phyloP scores from a whole-genome alignment of 2,797 vertebrate genomes.

The Lithobates pipiens region DNA sequence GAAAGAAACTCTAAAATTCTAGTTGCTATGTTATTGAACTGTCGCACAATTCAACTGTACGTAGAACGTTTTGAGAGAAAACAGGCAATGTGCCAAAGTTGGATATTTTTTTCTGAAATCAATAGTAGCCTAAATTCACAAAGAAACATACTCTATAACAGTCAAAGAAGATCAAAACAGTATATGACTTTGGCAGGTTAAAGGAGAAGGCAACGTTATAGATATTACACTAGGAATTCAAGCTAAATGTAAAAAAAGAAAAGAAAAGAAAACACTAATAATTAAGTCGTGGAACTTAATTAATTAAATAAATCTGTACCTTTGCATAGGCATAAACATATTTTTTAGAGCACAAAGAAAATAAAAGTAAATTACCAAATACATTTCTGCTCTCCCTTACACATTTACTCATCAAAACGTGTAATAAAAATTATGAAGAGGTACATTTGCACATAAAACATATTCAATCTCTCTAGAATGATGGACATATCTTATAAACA shows the following conservation, averaged over 20 bases:
- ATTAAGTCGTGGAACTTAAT: no score
- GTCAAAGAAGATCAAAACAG: neutral
- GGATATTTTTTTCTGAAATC: neutral
- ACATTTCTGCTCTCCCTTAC: neutral
- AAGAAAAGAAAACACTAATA: neutral
- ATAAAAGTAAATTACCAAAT: neutral
- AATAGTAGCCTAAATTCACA: slow-evolving; percentile 6
- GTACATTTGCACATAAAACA: slow-evolving; percentile 29
- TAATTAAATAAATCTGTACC: no score
- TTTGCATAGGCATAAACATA: no score
- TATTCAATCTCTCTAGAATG: neutral
- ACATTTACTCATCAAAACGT: slow-evolving; percentile 7
- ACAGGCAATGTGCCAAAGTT: slow-evolving; percentile 26
- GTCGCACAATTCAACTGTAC: slow-evolving; percentile 47
- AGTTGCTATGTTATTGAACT: slow-evolving; percentile 48
- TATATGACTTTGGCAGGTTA: neutral
- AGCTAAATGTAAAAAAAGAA: neutral
- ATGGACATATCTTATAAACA: slow-evolving; percentile 27
- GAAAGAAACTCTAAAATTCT: slow-evolving; percentile 20
- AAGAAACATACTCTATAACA: neutral
- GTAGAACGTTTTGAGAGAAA: slow-evolving; percentile 40
- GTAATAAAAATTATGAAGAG: slow-evolving; percentile 17
- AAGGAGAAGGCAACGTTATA: neutral
- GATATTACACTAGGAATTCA: neutral
- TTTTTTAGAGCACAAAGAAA: neutral